phyloP scores from a whole-genome alignment of 2,888 invertebrate genomes.

The Molanna angustata region DNA sequence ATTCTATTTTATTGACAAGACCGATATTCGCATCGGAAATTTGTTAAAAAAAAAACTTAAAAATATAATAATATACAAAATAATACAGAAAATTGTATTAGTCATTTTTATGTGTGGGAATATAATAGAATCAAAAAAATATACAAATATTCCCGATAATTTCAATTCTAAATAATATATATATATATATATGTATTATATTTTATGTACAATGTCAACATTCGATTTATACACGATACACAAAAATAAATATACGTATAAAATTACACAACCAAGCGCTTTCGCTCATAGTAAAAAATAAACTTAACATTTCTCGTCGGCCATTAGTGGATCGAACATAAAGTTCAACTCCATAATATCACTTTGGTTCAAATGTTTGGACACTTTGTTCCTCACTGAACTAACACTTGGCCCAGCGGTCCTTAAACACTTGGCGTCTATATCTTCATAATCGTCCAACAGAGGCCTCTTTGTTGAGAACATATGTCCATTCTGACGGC shows the following conservation, averaged over 20 bases:
- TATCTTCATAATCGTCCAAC: slow-evolving; percentile 40
- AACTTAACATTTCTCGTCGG: slow-evolving; percentile 53
- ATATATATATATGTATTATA: no score
- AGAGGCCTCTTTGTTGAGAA: slow-evolving; percentile 21
- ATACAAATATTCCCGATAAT: slow-evolving; percentile 12
- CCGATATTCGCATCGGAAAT: slow-evolving; percentile 42
- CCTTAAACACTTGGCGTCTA: slow-evolving; percentile 35
- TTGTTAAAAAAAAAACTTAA: slow-evolving; percentile 41
- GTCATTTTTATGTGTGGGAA: slow-evolving; percentile 21
- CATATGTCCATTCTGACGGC: slow-evolving; percentile 25
- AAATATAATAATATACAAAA: slow-evolving; percentile 44
- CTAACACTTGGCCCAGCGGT: slow-evolving; percentile 17
- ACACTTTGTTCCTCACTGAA: slow-evolving; percentile 41
- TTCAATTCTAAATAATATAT: slow-evolving; percentile 19
- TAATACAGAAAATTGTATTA: slow-evolving; percentile 46
- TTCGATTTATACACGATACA: slow-evolving; percentile 40
- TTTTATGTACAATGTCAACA: slow-evolving; percentile 18
- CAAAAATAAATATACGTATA: slow-evolving; percentile 37
- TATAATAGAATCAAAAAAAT: slow-evolving; percentile 18
- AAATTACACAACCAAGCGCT: slow-evolving; percentile 23
- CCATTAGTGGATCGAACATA: slow-evolving; percentile 49
- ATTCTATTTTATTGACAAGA: slow-evolving; percentile 31
- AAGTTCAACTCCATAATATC: slow-evolving; percentile 46
- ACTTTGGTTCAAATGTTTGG: slow-evolving; percentile 27
- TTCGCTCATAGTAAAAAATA: slow-evolving; percentile 7